Evolutionary conservation across 1,140 invertebrate species (phyloP).

Genomic region (Diuraphis noxia): DNA sequence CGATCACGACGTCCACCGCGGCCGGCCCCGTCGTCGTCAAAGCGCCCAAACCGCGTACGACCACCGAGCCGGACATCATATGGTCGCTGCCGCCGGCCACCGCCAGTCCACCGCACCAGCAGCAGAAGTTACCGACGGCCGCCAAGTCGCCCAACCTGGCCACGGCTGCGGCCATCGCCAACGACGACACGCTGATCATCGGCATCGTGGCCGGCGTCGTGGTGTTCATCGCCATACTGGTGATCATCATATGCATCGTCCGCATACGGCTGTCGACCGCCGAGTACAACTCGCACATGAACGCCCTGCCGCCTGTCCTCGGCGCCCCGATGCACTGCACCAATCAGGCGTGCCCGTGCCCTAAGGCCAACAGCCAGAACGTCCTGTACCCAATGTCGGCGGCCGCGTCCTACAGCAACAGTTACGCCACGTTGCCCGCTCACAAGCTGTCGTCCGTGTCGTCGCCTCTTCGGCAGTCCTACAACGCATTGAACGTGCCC

Average conservation of each 20-base stretch:
- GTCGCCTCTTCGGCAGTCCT: constrained; percentile 57
- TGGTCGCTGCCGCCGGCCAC: constrained; percentile 77
- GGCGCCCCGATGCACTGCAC: constrained; percentile 65
- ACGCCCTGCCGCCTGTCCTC: constrained; percentile 66
- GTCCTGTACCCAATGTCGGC: constrained; percentile 54
- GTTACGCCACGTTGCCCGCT: constrained; percentile 58
- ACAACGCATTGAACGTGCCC: constrained; percentile 57
- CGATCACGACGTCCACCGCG: constrained; percentile 60
- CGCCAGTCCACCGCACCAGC: constrained; percentile 49
- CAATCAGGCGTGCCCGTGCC: constrained; percentile 57
- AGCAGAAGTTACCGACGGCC: constrained; percentile 64
- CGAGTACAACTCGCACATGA: constrained; percentile 62
- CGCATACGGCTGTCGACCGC: constrained; percentile 63
- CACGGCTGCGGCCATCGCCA: constrained; percentile 65
- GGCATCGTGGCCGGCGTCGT: constrained; percentile 89
- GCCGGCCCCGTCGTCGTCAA: constrained; percentile 59
- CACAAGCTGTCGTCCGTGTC: constrained; percentile 58
- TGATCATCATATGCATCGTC: constrained; percentile 86
- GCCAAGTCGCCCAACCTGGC: constrained; percentile 58
- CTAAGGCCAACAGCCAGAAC: not conserved
- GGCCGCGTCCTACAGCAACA: constrained; percentile 56
- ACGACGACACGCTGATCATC: constrained; percentile 89
- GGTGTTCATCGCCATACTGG: constrained; percentile 83
- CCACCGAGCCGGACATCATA: constrained; percentile 77
- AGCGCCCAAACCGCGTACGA: constrained; percentile 58